Evolutionary conservation across 53 echinoderm and acorn worm genomes (phyloP).

Genomic region (Holothuria scabra): DNA sequence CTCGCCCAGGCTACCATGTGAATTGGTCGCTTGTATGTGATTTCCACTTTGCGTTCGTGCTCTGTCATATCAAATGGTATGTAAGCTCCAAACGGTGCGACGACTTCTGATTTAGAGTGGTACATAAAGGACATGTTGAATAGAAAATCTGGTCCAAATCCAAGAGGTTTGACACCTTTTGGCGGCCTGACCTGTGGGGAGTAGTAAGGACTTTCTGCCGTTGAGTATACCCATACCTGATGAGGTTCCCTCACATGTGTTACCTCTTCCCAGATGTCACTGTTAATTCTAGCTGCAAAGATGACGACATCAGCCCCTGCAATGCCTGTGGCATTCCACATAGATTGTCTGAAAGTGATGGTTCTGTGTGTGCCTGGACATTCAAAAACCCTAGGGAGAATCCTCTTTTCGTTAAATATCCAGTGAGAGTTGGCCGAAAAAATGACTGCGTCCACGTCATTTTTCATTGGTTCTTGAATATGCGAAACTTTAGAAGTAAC

Average conservation of each 20-base stretch:
- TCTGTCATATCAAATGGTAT: not conserved
- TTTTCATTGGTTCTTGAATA: not conserved
- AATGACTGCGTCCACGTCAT: not conserved
- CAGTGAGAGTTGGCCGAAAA: not conserved
- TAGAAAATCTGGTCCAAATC: not conserved
- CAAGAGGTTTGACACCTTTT: not conserved
- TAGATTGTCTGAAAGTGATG: not conserved
- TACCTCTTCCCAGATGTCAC: no score
- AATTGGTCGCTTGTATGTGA: no score
- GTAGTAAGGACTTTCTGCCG: slow-evolving; percentile 10
- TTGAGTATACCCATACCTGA: slow-evolving; percentile 19
- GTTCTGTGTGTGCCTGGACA: slow-evolving; percentile 1
- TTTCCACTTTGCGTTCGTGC: not conserved
- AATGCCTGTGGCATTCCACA: no score
- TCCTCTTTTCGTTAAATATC: not conserved
- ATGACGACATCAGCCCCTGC: no score
- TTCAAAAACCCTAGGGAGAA: not conserved
- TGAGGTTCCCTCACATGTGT: not conserved
- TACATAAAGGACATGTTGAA: slow-evolving; percentile 23
- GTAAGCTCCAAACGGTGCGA: slow-evolving; percentile 17
- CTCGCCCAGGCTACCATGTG: slow-evolving; percentile 10
- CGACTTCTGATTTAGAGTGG: slow-evolving; percentile 19
- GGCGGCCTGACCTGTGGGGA: not conserved
- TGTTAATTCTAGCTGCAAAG: no score
- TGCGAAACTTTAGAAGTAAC: not conserved